phyloP scores from a whole-genome alignment of 2,113 vertebrate genomes.

The Entelurus aequoreus region DNA sequence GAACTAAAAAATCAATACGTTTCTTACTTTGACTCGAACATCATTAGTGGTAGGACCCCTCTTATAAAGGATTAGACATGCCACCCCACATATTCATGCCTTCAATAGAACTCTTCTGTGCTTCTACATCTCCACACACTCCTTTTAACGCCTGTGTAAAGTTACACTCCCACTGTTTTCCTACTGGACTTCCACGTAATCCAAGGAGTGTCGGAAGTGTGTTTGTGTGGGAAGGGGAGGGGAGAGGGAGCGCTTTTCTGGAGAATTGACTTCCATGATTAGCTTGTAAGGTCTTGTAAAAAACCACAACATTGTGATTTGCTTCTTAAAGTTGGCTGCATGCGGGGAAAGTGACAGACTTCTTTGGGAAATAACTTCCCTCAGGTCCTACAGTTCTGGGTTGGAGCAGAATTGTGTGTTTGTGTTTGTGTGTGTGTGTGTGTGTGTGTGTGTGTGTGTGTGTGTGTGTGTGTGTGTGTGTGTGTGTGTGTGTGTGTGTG shows the following conservation, averaged over 20 bases:
- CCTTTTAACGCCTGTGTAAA: conserved; percentile 47
- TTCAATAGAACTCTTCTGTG: conserved; percentile 42
- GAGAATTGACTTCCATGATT: conserved; percentile 40
- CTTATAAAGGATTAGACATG: too few species aligned
- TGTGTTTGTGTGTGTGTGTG: too few species aligned
- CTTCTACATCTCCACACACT: conserved; percentile 54
- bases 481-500: too few species aligned
- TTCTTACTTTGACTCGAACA: too few species aligned
- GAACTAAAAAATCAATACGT: too few species aligned
- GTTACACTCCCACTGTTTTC: conserved; percentile 55
- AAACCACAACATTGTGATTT: conserved; percentile 21
- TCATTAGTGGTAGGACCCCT: too few species aligned
- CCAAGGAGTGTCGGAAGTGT: conserved; percentile 18
- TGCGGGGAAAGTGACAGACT: too few species aligned
- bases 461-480: too few species aligned
- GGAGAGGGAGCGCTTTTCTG: conserved; percentile 52
- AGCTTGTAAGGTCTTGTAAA: conserved; percentile 41
- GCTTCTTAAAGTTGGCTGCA: conserved; percentile 20
- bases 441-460: too few species aligned
- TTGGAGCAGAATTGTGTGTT: background rate
- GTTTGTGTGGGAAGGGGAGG: conserved; percentile 11
- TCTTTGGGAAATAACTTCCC: too few species aligned
- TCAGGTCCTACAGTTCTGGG: background rate
- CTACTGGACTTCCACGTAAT: conserved; percentile 50
- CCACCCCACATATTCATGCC: conserved; percentile 1